phyloP scores from a whole-genome alignment of 2,888 invertebrate genomes.

The Sphaerophoria taeniata region DNA sequence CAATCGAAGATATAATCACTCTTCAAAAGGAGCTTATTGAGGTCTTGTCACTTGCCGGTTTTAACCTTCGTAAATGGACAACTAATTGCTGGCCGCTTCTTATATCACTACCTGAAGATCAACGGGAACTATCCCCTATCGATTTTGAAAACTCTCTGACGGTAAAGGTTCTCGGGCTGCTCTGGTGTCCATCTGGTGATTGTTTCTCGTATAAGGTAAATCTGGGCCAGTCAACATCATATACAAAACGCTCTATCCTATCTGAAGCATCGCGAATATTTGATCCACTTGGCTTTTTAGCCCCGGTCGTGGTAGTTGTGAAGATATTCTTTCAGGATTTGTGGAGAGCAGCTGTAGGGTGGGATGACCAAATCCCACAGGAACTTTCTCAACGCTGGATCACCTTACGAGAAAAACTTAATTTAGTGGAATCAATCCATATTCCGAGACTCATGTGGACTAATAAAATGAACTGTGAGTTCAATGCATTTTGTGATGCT shows the following conservation, averaged over 20 bases:
- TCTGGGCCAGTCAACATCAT: not conserved
- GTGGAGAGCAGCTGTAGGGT: slow-evolving; percentile 12
- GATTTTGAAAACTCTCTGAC: too few species aligned
- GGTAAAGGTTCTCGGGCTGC: too few species aligned
- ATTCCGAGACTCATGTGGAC: slow-evolving; percentile 13
- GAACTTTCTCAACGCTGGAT: slow-evolving; percentile 8
- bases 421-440: not conserved
- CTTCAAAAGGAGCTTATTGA: too few species aligned
- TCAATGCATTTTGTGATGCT: slow-evolving; percentile 18
- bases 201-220: slow-evolving; percentile 31
- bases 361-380: slow-evolving; percentile 17
- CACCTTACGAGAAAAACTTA: slow-evolving; percentile 16
- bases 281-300: slow-evolving; percentile 27
- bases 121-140: too few species aligned
- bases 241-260: slow-evolving; percentile 37
- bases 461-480: not conserved
- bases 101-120: too few species aligned
- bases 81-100: too few species aligned
- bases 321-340: slow-evolving; percentile 22
- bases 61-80: too few species aligned
- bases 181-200: slow-evolving; percentile 38
- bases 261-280: slow-evolving; percentile 30
- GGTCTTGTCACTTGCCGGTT: too few species aligned
- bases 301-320: not conserved
- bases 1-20: too few species aligned